These are phyloP conservation scores for Actias luna DNA, from an alignment of 2,888 invertebrate species.

Conservation along the genomic window DNA sequence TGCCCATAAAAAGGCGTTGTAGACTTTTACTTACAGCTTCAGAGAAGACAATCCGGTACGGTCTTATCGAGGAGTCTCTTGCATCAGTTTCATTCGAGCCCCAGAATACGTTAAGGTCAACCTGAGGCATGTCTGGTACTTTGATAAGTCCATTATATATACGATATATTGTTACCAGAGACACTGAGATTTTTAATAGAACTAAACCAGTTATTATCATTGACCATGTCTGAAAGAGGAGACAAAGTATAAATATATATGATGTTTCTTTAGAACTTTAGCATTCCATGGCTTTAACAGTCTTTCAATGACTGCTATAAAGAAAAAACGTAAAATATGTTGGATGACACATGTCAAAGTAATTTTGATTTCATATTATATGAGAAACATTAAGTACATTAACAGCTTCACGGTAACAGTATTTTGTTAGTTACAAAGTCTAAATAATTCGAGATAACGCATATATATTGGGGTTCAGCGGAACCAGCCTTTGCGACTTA, in stretches of 20 bases:
- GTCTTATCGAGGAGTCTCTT: slow-evolving; percentile 77
- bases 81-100: slow-evolving; percentile 43
- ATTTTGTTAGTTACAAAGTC: no score
- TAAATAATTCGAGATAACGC: no score
- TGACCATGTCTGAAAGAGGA: slow-evolving; percentile 12
- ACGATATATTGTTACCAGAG: slow-evolving; percentile 33
- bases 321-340: no score
- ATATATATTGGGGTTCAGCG: no score
- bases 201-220: slow-evolving; percentile 27
- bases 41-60: slow-evolving; percentile 82
- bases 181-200: slow-evolving; percentile 29
- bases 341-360: no score
- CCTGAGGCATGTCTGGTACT: slow-evolving; percentile 53
- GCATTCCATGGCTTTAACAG: no score
- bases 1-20: neutral
- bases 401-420: no score
- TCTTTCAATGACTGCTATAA: no score
- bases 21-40: slow-evolving; percentile 79
- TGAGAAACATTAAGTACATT: no score
- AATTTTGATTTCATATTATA: no score
- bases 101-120: slow-evolving; percentile 63
- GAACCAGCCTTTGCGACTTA: no score
- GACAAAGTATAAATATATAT: neutral
- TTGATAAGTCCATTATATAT: slow-evolving; percentile 38
- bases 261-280: no score